phyloP scores from a whole-genome alignment of 1,140 invertebrate genomes.

The Sinonovacula constricta region DNA sequence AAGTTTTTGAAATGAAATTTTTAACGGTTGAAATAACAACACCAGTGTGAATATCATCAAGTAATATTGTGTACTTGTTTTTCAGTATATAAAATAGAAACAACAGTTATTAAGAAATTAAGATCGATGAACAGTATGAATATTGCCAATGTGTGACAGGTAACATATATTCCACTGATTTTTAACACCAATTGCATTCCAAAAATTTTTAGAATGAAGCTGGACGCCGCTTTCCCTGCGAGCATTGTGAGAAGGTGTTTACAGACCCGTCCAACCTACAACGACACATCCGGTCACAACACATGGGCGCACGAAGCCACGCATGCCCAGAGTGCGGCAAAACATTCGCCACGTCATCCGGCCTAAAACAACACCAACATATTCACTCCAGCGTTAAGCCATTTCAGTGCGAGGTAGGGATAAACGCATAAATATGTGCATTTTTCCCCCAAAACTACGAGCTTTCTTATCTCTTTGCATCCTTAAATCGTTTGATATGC shows the following conservation, averaged over 20 bases:
- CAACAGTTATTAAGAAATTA: no score
- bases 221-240: conserved; percentile 83
- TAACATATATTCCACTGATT: no score
- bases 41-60: no score
- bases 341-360: conserved; percentile 97
- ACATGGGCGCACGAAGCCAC: conserved; percentile 95
- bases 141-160: no score
- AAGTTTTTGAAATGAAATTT: no score
- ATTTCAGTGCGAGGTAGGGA: conserved; percentile 85
- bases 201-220: neutral
- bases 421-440: neutral
- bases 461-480: no score
- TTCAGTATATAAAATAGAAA: no score
- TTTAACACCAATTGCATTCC: neutral
- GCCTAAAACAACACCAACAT: conserved; percentile 99
- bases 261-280: conserved; percentile 97
- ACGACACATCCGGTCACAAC: conserved; percentile 95
- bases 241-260: conserved; percentile 96
- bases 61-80: no score
- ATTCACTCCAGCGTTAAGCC: conserved; percentile 99
- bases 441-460: neutral
- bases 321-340: conserved; percentile 98
- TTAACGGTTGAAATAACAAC: no score
- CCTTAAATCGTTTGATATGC: no score
- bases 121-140: no score